phyloP scores from a whole-genome alignment of 2,113 vertebrate species.

The Romanogobio albipinnatus region DNA sequence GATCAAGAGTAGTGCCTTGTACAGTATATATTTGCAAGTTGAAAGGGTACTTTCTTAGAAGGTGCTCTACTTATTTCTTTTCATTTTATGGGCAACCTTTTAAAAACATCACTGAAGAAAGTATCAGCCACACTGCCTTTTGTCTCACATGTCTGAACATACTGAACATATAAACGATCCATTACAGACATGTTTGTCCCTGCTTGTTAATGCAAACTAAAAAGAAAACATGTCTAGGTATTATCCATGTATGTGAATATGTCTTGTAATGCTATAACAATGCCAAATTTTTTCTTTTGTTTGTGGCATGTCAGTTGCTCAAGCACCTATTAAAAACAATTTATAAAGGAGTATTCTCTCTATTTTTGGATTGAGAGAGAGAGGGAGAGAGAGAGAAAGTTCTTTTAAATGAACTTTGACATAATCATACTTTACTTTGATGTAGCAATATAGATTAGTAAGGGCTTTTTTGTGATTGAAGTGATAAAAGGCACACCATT shows the following conservation, averaged over 20 bases:
- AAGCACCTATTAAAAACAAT: conserved; percentile 68
- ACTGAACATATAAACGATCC: conserved; percentile 48
- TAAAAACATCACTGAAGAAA: conserved; percentile 77
- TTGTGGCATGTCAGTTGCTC: conserved; percentile 78
- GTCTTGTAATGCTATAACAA: conserved; percentile 70
- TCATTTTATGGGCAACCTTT: conserved; percentile 63
- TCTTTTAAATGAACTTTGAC: conserved; percentile 42
- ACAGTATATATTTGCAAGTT: conserved; percentile 49
- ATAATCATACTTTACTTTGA: conserved; percentile 62
- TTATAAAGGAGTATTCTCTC: conserved; percentile 56
- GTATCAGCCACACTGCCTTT: conserved; percentile 84
- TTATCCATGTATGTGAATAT: conserved; percentile 65
- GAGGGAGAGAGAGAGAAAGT: background rate
- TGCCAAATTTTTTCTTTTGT: conserved; percentile 57
- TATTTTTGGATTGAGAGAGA: conserved; percentile 38
- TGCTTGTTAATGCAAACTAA: conserved; percentile 65
- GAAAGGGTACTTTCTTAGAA: conserved; percentile 60
- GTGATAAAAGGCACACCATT: conserved; percentile 65
- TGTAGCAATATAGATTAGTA: conserved; percentile 84
- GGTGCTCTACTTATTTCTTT: conserved; percentile 28
- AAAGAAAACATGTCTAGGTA: conserved; percentile 10
- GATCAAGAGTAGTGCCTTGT: conserved; percentile 68
- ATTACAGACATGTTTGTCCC: conserved; percentile 64
- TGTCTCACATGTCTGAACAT: conserved; percentile 74
- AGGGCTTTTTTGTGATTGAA: conserved; percentile 78